Conservation (phyloP, 2,888 invertebrate species). For the Heliothis peltigera region DNA sequence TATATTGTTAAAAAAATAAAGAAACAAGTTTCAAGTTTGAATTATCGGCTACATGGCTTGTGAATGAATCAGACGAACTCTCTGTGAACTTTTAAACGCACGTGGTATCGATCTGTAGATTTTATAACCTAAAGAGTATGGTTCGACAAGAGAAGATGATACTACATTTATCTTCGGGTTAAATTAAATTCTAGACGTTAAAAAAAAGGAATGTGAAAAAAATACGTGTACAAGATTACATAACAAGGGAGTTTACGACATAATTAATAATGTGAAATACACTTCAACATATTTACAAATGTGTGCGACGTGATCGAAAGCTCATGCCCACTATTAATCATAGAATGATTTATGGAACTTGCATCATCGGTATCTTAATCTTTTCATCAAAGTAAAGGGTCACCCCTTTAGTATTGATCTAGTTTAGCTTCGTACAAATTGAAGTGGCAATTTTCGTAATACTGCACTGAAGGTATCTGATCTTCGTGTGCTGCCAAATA, state of each 20-base stretch:
- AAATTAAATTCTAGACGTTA: too few species aligned
- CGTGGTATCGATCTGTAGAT: slow-evolving; percentile 1
- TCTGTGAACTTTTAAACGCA: neutral
- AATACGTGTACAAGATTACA: too few species aligned
- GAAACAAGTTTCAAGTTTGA: slow-evolving; percentile 32
- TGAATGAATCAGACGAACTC: slow-evolving; percentile 29
- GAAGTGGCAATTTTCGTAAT: slow-evolving; percentile 5
- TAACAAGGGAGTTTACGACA: neutral
- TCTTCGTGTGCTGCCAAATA: slow-evolving; percentile 17
- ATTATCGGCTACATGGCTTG: slow-evolving; percentile 26
- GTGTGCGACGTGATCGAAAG: neutral
- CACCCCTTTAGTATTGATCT: slow-evolving; percentile 28
- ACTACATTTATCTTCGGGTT: too few species aligned
- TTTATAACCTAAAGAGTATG: neutral
- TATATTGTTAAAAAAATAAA: slow-evolving; percentile 69
- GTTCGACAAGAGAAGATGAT: neutral
- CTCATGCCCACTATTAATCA: slow-evolving; percentile 27
- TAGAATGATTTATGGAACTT: slow-evolving; percentile 24
- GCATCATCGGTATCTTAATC: slow-evolving; percentile 11
- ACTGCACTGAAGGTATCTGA: slow-evolving; percentile 8
- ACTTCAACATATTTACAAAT: neutral
- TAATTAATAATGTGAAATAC: slow-evolving; percentile 9
- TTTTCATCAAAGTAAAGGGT: slow-evolving; percentile 24
- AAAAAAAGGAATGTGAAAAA: neutral
- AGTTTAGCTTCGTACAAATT: slow-evolving; percentile 8